These are phyloP conservation scores for Chionoecetes opilio DNA, from an alignment of 1,140 invertebrate genomes.

Conservation along the genomic window DNA sequence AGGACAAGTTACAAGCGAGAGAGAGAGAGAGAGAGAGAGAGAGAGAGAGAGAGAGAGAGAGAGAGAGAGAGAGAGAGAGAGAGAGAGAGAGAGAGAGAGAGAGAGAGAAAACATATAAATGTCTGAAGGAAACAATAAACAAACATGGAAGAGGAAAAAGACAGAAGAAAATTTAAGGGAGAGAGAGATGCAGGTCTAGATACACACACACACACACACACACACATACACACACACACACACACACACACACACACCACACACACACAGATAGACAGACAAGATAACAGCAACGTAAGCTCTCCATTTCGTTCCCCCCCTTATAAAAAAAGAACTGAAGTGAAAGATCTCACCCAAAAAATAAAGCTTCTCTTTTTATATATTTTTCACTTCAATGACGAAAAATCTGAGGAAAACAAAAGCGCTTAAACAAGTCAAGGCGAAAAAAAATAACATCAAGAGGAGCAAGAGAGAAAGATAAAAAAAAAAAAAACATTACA, in stretches of 20 bases:
- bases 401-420: slow-evolving; percentile 13
- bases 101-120: slow-evolving; percentile 12
- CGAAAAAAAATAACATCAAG: background rate
- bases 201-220: slow-evolving; percentile 25
- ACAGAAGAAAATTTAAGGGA: background rate
- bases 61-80: background rate
- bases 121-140: slow-evolving; percentile 41
- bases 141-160: slow-evolving; percentile 36
- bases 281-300: too few species aligned
- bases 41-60: background rate
- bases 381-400: background rate
- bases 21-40: background rate
- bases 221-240: slow-evolving; percentile 46
- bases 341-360: too few species aligned
- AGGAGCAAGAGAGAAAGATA: background rate
- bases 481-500: background rate
- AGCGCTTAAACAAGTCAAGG: background rate
- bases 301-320: too few species aligned
- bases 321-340: background rate
- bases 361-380: too few species aligned
- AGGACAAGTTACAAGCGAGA: background rate
- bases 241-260: slow-evolving; percentile 20
- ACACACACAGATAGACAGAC: background rate
- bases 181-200: background rate
- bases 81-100: background rate